Percentiles rank a stretch among this genome's conserved stretches.
These are phyloP conservation scores for Fissipunctia ypsillon DNA, from an alignment of 2,888 invertebrate genomes.

Conservation along the genomic window DNA sequence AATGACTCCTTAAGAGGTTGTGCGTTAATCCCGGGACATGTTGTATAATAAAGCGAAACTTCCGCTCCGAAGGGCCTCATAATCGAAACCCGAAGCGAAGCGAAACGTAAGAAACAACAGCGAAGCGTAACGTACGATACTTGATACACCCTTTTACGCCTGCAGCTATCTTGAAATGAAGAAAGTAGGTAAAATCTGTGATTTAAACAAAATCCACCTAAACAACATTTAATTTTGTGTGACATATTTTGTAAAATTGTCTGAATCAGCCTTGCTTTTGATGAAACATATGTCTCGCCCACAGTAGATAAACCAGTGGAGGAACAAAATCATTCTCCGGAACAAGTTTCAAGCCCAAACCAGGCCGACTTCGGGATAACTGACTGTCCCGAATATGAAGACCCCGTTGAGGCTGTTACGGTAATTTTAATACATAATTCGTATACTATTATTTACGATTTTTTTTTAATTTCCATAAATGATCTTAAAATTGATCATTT, in stretches of 20 bases:
- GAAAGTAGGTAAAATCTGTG: not conserved
- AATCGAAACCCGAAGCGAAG: no score
- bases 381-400: slow-evolving; percentile 81
- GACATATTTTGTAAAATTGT: not conserved
- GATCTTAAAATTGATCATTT: no score
- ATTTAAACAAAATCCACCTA: no score
- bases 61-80: no score
- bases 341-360: slow-evolving; percentile 47
- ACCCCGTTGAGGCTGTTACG: slow-evolving; percentile 84
- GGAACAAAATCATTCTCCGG: not conserved
- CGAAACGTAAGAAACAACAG: no score
- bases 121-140: no score
- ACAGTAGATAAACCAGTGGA: slow-evolving; percentile 69
- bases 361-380: slow-evolving; percentile 71
- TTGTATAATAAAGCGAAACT: no score
- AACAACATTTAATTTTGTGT: no score
- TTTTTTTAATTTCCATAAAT: no score
- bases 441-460: not conserved
- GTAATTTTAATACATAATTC: slow-evolving; percentile 65
- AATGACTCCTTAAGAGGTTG: no score
- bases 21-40: no score
- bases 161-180: not conserved
- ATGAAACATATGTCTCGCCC: slow-evolving; percentile 1
- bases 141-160: not conserved
- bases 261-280: slow-evolving; percentile 12